Evolutionary conservation across 2,113 vertebrate species (phyloP), one percentile per base, ranked within the genome.

Genomic region (Guaruba guarouba): DNA sequence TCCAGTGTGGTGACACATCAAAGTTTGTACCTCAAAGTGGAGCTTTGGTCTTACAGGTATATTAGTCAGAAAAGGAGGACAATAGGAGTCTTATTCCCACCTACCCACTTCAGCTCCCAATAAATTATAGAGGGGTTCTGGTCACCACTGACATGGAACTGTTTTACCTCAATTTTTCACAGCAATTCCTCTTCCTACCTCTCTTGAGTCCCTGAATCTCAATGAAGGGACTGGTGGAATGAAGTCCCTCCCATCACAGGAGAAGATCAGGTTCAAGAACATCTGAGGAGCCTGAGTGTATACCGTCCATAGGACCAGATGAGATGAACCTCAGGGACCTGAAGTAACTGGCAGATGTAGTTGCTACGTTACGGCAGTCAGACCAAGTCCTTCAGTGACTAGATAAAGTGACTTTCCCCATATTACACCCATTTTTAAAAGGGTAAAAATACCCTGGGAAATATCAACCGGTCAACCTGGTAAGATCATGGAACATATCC

Each of bases 391-490:
- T 76, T 76, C 48, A n/a, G 46, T 29, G 28, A 54, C 24, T 20
- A 46, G 28, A 62, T 69, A 68, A 82, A 37, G 33, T 25, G 25
- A 20, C 15, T 44, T 59, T 29, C 22, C 49, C 27, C 7, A 28
- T 6, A 69, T 10, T 22, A 17, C 8, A 27, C 3, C 1, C 4
- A 4, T 18, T 75, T 37, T 39, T 28, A 3, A 49, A 75, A 54
- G 4, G 10, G 23, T 35, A 18, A 35, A 66, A 75, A 54, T 10
- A 20, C 2, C 9, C 5, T 69, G 27, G 33, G 7, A 59, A 11
- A 31, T 64, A n/a, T 8, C 6, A 1, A 52, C 1, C 9, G 7
- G 4, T 37, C 52, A 63, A 13, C 11, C n/a, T 39, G 6, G 27
- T 35, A 25, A 48, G 5, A 37, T 28, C 22, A 41, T 29, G 25